Evolutionary conservation across 37 sponge, comb jelly and placozoan species (phyloP).

Genomic region (Chondrosia reniformis): DNA sequence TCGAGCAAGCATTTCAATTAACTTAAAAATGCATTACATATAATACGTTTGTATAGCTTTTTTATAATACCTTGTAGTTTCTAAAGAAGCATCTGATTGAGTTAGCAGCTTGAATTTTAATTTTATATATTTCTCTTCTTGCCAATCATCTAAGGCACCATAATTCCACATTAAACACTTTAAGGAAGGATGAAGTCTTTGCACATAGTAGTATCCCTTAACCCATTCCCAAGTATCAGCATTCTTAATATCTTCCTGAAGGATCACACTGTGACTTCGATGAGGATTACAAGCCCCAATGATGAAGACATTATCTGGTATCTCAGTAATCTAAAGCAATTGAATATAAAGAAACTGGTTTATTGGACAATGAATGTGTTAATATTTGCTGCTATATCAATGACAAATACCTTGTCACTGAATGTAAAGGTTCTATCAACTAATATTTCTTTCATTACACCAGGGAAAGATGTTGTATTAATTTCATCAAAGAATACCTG

Average conservation of each 20-base stretch:
- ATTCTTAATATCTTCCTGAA: constrained; percentile 12
- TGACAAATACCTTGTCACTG: too few relatives aligned
- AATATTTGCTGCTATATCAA: too few relatives aligned
- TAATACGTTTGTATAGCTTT: too few relatives aligned
- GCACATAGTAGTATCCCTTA: constrained; percentile 78
- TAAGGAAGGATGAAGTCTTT: constrained; percentile 76
- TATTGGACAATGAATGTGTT: too few relatives aligned
- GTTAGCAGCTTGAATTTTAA: constrained; percentile 71
- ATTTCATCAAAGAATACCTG: constrained; percentile 92
- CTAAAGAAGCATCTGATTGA: neutral
- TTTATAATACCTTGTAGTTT: constrained; percentile 1
- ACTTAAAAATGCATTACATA: too few relatives aligned
- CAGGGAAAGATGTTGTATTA: constrained; percentile 83
- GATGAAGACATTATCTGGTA: constrained; percentile 72
- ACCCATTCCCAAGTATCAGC: constrained; percentile 62
- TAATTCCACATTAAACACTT: constrained; percentile 83
- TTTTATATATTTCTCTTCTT: constrained; percentile 83
- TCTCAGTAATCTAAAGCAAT: too few relatives aligned
- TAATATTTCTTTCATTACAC: constrained; percentile 86
- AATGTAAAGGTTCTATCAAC: too few relatives aligned
- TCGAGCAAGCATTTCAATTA: too few relatives aligned
- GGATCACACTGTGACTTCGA: constrained; percentile 63
- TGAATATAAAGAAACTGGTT: too few relatives aligned
- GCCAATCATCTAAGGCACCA: constrained; percentile 77
- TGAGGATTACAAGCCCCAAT: constrained; percentile 90